Conservation (phyloP, 2,113 vertebrate genomes). For the Pseudorectes ferrugineus region DNA sequence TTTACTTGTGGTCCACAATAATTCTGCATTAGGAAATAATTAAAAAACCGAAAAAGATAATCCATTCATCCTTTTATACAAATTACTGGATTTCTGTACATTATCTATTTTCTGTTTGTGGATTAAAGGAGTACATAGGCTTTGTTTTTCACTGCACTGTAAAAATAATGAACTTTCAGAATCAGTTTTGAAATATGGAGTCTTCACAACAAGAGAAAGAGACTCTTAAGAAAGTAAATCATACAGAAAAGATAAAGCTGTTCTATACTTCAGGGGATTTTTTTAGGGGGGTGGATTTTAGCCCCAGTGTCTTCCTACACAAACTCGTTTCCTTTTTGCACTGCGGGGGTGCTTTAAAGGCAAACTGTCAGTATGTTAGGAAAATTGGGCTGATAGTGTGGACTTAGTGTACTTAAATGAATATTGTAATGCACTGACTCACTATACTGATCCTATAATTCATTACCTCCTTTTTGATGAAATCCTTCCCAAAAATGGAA, state of each 20-base stretch:
- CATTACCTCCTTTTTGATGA: neutral
- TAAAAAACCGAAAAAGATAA: neutral
- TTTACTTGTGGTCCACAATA: neutral
- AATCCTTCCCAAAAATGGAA: neutral
- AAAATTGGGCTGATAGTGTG: neutral
- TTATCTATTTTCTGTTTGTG: neutral
- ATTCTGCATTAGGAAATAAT: neutral
- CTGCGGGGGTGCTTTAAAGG: neutral
- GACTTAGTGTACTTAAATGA: neutral
- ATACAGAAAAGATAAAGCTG: neutral
- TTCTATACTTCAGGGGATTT: neutral
- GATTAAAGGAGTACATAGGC: neutral
- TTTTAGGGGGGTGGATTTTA: neutral
- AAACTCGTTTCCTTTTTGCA: neutral
- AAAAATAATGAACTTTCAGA: neutral
- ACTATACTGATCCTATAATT: neutral
- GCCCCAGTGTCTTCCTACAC: neutral
- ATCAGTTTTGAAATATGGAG: neutral
- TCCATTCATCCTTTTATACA: neutral
- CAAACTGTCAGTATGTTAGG: neutral
- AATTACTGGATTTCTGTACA: neutral
- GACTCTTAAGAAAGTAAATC: neutral
- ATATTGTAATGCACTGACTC: neutral
- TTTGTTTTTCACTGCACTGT: neutral
- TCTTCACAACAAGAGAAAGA: neutral